These are phyloP conservation scores for Serranus cabrilla DNA, from an alignment of 2,797 vertebrate genomes.

Conservation along the genomic window DNA sequence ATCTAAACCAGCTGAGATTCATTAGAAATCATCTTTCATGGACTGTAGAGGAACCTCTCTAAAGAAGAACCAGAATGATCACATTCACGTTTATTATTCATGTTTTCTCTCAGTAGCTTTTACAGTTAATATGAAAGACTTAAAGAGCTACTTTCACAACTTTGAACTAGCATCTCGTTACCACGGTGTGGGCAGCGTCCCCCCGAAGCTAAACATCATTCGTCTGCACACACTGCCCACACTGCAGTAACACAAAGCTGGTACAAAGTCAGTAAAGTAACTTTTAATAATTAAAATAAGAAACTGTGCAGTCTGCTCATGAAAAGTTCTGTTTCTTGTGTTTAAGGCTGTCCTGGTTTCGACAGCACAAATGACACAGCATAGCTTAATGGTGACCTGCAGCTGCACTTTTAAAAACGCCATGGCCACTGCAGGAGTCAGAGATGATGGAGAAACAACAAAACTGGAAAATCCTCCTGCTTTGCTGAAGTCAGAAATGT, in stretches of 20 bases:
- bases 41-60: background rate
- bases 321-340: background rate
- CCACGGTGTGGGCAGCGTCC: too few species aligned
- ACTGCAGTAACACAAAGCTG: too few species aligned
- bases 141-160: too few species aligned
- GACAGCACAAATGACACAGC: background rate
- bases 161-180: too few species aligned
- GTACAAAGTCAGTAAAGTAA: too few species aligned
- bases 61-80: background rate
- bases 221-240: too few species aligned
- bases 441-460: background rate
- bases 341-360: background rate
- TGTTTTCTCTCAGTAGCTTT: background rate
- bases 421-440: background rate
- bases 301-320: background rate
- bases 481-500: background rate
- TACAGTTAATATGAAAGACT: background rate
- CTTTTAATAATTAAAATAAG: background rate
- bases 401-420: background rate
- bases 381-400: background rate
- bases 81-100: background rate
- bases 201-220: too few species aligned
- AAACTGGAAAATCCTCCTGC: background rate
- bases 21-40: constrained; percentile 16
- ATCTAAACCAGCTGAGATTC: constrained; percentile 15